Evolutionary conservation across 1,140 invertebrate species (phyloP).

Genomic region (Zaprionus tsacasi): DNA sequence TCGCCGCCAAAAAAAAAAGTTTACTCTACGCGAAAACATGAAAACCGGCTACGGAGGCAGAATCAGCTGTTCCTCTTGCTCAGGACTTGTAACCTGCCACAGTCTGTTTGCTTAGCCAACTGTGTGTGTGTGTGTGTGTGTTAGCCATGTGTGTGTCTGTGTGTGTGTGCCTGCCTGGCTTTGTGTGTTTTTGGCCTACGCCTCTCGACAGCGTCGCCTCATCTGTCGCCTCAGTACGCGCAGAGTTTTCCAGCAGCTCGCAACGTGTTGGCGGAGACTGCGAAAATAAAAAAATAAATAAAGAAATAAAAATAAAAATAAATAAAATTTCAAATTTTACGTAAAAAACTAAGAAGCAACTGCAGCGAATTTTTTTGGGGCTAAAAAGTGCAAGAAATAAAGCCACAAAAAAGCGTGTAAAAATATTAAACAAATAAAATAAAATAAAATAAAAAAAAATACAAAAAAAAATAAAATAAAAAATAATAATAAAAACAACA

Average conservation of each 20-base stretch:
- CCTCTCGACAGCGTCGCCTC: constrained; percentile 8
- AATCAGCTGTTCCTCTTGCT: constrained; percentile 62
- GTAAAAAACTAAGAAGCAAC: constrained; percentile 44
- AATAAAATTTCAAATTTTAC: constrained; percentile 20
- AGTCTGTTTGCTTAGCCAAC: constrained; percentile 22
- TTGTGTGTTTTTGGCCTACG: constrained; percentile 31
- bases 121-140: constrained; percentile 3
- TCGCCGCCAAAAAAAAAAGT: constrained; percentile 26
- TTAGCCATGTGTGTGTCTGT: constrained; percentile 30
- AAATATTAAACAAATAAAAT: background rate
- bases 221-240: constrained; percentile 56
- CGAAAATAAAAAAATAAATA: background rate
- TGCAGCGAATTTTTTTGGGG: background rate
- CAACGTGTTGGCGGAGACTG: constrained; percentile 28
- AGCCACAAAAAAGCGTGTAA: constrained; percentile 5
- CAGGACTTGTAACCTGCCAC: constrained; percentile 47
- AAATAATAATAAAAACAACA: no score
- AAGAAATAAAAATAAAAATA: background rate
- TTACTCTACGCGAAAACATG: constrained; percentile 24
- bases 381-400: constrained; percentile 21
- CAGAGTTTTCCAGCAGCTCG: constrained; percentile 57
- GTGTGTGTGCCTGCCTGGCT: constrained; percentile 11
- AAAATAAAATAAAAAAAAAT: no score
- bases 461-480: no score
- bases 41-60: constrained; percentile 65